Evolutionary conservation across 2,797 vertebrate genomes (phyloP), one percentile per base, ranked within the genome.

Genomic region (Salmo trutta): DNA sequence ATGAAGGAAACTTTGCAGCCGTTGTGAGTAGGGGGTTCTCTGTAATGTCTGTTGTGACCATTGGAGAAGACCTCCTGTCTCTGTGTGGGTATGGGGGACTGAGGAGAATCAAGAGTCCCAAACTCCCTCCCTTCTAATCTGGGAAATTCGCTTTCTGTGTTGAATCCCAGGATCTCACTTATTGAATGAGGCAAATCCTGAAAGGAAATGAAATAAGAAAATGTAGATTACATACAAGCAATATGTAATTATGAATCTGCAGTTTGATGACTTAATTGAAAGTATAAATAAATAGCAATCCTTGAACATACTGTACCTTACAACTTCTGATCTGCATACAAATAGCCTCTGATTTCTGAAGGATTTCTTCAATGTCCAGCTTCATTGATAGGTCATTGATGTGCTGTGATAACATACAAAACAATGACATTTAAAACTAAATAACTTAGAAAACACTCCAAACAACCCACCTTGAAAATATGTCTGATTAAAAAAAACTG

Each of bases 341-440:
- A 93, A 99, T 96, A 51, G 97, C 95, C 89, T 99, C 98, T 21
- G 97, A 96, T 88, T 98, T 98, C 88, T 95, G 95, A 1, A 99
- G 95, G 78, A 98, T 92, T 79, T 96, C 95, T 84, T 98, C 96
- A 16, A 98, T 91, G 85, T 98, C 95, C 81, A 99, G 95, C 87
- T 98, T 99, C 97, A 99, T 98, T 24, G 98, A 98, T 67, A 99
- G 95, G 86, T 99, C 97, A 80, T 99, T 99, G 83, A 99, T 96
- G 91, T 99, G 98, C 98, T 99, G 88, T 71, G 74, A 75, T 80
- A 68, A 78, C 15, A 70, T 15, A 75, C n/a, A 73, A 56, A 68
- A 67, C 19, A 73, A n/a, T 33, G 8, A 51, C 15, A 36, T n/a
- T 19, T 15, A 62, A 29, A 80, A 14, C 8, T 8, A 64, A 24